These are phyloP conservation scores for Synodontis membranacea DNA, from an alignment of 2,113 vertebrate species.

Conservation along the genomic window DNA sequence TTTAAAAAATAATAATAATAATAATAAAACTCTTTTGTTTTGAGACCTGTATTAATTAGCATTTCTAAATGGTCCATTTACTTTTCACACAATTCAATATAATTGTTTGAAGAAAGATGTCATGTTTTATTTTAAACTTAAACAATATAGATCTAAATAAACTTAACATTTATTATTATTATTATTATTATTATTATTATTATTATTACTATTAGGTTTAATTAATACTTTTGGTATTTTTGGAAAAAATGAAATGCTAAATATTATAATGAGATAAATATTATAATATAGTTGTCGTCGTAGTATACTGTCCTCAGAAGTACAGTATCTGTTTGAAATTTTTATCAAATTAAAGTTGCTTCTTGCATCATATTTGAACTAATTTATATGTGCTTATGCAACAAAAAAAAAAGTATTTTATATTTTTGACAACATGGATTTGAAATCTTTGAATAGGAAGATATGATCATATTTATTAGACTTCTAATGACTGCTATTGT, in stretches of 20 bases:
- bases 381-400: not conserved
- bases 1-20: too few relatives aligned
- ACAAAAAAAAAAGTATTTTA: not conserved
- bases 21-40: not conserved
- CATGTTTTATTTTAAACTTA: not conserved
- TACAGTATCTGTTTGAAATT: not conserved
- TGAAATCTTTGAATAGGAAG: not conserved
- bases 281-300: not conserved
- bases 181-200: too few relatives aligned
- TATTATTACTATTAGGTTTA: too few relatives aligned
- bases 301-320: not conserved
- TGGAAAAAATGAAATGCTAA: not conserved
- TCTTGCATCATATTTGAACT: not conserved
- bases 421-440: not conserved
- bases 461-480: slow-evolving; percentile 11
- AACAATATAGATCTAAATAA: not conserved
- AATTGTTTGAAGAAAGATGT: not conserved
- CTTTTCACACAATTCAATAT: not conserved
- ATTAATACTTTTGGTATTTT: not conserved
- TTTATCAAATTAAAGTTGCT: not conserved
- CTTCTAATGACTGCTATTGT: not conserved
- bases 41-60: not conserved
- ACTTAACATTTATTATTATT: too few relatives aligned
- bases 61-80: not conserved
- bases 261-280: not conserved